Evolutionary conservation across 2,113 vertebrate species (phyloP).

Genomic region (Jaculus jaculus): DNA sequence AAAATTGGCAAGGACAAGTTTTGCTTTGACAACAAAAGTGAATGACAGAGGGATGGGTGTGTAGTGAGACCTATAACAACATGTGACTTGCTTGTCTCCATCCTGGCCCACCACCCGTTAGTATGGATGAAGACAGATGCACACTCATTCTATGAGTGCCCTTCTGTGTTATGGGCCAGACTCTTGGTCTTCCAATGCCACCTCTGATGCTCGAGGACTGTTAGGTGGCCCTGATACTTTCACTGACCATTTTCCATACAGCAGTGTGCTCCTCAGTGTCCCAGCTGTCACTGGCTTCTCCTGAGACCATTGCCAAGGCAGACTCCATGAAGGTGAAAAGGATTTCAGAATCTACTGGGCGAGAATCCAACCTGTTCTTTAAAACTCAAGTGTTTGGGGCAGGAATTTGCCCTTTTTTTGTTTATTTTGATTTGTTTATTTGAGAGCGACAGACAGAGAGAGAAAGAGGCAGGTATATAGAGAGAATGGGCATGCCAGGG

Average conservation of each 20-base stretch:
- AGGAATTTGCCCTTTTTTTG: background rate
- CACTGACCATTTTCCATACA: background rate
- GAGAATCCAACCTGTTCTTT: background rate
- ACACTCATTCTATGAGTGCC: background rate
- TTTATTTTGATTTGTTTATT: too few species aligned
- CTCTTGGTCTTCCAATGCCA: background rate
- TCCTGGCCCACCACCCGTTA: background rate
- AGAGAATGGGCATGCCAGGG: too few species aligned
- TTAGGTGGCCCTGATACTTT: background rate
- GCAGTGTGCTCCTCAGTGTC: background rate
- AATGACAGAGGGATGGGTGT: background rate
- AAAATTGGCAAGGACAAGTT: background rate
- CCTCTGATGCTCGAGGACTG: background rate
- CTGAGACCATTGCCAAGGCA: background rate
- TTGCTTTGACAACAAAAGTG: background rate
- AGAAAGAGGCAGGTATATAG: too few species aligned
- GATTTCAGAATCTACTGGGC: slow-evolving; percentile 15
- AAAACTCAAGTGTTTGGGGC: background rate
- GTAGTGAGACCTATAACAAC: background rate
- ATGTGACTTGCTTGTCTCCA: background rate
- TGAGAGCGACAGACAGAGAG: too few species aligned
- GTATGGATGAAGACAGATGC: background rate
- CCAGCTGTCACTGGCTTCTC: background rate
- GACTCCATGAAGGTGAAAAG: slow-evolving; percentile 39
- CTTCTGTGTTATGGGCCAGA: background rate